Conservation (phyloP, 2,113 vertebrate genomes). For the Vidua macroura region DNA sequence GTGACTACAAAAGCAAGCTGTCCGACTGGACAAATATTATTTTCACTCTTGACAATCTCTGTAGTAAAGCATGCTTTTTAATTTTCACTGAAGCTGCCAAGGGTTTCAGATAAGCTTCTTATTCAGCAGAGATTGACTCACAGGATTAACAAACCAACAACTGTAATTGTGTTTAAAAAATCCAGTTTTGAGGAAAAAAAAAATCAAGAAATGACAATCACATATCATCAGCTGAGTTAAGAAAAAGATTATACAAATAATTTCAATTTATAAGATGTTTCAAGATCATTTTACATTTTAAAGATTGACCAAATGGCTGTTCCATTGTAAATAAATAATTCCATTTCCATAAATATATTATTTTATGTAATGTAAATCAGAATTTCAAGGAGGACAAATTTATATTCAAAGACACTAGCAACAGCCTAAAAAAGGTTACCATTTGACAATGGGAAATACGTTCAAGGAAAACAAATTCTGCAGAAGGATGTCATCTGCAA, state of each 20-base stretch:
- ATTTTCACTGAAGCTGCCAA: slow-evolving; percentile 81
- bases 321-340: not conserved
- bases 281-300: not conserved
- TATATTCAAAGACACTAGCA: not conserved
- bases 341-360: too few relatives aligned
- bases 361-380: not conserved
- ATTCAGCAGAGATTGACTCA: slow-evolving; percentile 75
- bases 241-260: slow-evolving; percentile 25
- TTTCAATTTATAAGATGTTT: slow-evolving; percentile 4
- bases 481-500: slow-evolving; percentile 17
- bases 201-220: slow-evolving; percentile 49
- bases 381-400: slow-evolving; percentile 2
- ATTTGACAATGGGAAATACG: slow-evolving; percentile 20
- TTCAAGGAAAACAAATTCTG: not conserved
- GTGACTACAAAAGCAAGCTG: slow-evolving; percentile 92
- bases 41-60: slow-evolving; percentile 91
- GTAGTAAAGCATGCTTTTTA: slow-evolving; percentile 89
- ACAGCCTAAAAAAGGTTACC: not conserved
- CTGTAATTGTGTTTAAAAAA: slow-evolving; percentile 76
- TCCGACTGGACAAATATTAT: slow-evolving; percentile 99
- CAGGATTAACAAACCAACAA: slow-evolving; percentile 81
- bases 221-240: slow-evolving; percentile 73
- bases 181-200: slow-evolving; percentile 50
- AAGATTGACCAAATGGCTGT: not conserved
- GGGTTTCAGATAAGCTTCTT: slow-evolving; percentile 75